These are phyloP conservation scores for Erythrolamprus reginae DNA, from an alignment of 2,113 vertebrate genomes.

Conservation along the genomic window DNA sequence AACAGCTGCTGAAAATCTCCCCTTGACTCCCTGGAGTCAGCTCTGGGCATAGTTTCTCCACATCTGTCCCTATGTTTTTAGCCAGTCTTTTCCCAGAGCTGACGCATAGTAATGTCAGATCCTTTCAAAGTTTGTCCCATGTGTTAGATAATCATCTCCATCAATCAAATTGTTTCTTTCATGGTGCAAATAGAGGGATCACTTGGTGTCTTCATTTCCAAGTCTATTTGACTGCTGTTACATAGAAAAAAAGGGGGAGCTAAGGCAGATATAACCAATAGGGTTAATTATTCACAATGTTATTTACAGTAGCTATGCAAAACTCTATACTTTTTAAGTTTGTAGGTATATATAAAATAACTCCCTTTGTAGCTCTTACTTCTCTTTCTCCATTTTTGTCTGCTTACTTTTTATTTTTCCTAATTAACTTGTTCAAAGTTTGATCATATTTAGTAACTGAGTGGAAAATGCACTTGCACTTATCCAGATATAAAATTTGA, in stretches of 20 bases:
- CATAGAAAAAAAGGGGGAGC: neutral
- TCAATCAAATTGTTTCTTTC: neutral
- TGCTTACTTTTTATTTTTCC: neutral
- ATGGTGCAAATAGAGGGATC: neutral
- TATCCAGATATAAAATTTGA: neutral
- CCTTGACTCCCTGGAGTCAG: neutral
- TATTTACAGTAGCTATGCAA: neutral
- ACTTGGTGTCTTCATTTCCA: neutral
- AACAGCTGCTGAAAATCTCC: neutral
- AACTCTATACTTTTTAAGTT: neutral
- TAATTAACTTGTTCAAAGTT: neutral
- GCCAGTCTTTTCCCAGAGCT: neutral
- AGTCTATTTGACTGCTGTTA: neutral
- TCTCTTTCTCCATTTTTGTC: neutral
- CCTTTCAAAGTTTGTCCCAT: neutral
- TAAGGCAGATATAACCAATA: neutral
- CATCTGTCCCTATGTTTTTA: neutral
- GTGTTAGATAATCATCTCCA: neutral
- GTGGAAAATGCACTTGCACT: neutral
- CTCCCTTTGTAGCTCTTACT: neutral
- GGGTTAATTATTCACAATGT: neutral
- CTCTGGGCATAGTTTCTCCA: neutral
- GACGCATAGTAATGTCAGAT: neutral
- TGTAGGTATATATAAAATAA: neutral
- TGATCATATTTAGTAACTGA: neutral